These are phyloP conservation scores for Eupsittula cactorum DNA, from an alignment of 2,113 vertebrate species.

Conservation along the genomic window DNA sequence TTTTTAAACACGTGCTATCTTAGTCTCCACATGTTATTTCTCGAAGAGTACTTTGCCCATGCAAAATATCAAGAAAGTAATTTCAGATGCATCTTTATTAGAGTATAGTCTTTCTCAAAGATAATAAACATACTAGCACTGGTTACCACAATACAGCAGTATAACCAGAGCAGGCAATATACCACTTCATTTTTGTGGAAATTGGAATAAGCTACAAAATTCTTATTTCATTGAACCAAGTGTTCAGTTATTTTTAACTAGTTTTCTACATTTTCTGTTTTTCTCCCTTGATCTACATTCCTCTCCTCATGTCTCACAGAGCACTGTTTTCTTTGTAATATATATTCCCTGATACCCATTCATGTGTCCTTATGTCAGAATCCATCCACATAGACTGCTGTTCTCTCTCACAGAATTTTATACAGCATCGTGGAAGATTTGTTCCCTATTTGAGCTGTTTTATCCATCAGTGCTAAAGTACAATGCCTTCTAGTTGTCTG, in stretches of 20 bases:
- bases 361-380: neutral
- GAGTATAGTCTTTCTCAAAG: neutral
- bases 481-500: constrained; percentile 42
- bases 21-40: neutral
- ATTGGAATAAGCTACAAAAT: neutral
- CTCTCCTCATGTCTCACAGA: neutral
- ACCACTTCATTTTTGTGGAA: neutral
- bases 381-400: neutral
- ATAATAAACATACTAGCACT: neutral
- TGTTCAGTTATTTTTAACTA: neutral
- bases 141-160: neutral
- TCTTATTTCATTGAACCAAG: constrained; percentile 12
- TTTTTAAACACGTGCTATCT: neutral
- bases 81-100: neutral
- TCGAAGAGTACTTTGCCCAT: neutral
- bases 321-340: neutral
- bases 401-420: neutral
- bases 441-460: constrained; percentile 23
- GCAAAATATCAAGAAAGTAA: neutral
- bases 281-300: neutral
- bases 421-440: neutral
- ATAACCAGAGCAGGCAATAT: neutral
- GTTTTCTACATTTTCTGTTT: neutral
- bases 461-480: neutral
- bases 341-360: neutral